phyloP scores from a whole-genome alignment of 2,797 vertebrate genomes.

The Mormyrops boulengeri region DNA sequence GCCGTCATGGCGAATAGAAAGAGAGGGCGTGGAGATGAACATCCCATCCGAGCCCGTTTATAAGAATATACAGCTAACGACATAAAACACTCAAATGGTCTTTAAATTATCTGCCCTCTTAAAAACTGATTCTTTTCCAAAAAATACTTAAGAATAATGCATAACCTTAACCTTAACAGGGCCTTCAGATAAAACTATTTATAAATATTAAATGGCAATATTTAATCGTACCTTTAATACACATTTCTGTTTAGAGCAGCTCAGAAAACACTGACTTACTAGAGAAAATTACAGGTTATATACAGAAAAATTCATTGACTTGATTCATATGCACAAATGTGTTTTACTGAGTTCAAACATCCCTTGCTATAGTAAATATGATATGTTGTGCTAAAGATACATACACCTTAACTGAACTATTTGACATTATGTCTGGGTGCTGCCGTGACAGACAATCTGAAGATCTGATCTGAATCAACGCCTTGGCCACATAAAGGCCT shows the following conservation, averaged over 20 bases:
- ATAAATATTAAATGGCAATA: background rate
- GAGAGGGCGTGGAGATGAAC: background rate
- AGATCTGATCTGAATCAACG: background rate
- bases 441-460: background rate
- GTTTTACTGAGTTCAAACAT: background rate
- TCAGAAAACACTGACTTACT: background rate
- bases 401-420: background rate
- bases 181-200: background rate
- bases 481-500: background rate
- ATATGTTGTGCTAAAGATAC: background rate
- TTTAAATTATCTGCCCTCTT: background rate
- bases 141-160: background rate
- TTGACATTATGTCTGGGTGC: background rate
- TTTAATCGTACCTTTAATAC: background rate
- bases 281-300: background rate
- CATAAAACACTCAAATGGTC: background rate
- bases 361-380: background rate
- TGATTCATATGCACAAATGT: background rate
- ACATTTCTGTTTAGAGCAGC: background rate
- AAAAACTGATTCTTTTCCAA: background rate
- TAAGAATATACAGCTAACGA: background rate
- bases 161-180: background rate
- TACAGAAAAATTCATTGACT: background rate
- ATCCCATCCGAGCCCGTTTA: background rate
- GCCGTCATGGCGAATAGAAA: slow-evolving; percentile 5